Evolutionary conservation across 2,797 vertebrate genomes (phyloP), one percentile per base, ranked within the genome.

Genomic region (Danio choprae): DNA sequence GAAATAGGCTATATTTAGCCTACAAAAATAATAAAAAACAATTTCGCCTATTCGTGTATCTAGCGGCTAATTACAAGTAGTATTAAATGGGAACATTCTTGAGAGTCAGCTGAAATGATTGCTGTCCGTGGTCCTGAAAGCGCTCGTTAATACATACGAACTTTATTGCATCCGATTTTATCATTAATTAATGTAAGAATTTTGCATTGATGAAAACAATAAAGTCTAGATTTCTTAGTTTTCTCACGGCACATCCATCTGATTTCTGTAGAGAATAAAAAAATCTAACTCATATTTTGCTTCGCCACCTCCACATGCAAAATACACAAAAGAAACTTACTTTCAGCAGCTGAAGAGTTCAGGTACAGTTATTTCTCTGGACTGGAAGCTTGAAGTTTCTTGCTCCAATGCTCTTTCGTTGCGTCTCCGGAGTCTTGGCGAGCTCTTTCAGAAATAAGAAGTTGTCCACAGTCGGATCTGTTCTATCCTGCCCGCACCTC

Each of bases 81-180:
- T 16, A 15, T 6, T 18, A 55, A 41, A 1, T 43, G 16, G 6
- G 44, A 13, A 51, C 22, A 41, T 22, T 20, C 36, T 44, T 44
- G 4, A 29, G 40, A 3, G 53, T 22, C 18, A 38, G 55, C n/a
- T 13, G 12, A 29, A 1, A 51, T 8, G 55, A 43, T 40, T 11
- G 65, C 84, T 85, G 68, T 85, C 80, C 77, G 46, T 77, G 84
- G 84, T 82, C 10, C 84, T 85, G 81, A 82, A 80, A 9, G 50
- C 1, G 29, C 18, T 12, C 2, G 20, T 5, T 18, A 13, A 36
- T 2, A 60, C 4, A 50, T 41, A 53, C 2, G 4, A 9, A n/a
- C 6, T 12, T 0, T 51, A 50, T 48, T 43, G n/a, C 5, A 4
- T 40, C 6, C 9, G 4, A 29, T 29, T 29, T 29, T 29, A 29